Conservation (phyloP, 1,140 invertebrate genomes). For the Parapsyche elsis region DNA sequence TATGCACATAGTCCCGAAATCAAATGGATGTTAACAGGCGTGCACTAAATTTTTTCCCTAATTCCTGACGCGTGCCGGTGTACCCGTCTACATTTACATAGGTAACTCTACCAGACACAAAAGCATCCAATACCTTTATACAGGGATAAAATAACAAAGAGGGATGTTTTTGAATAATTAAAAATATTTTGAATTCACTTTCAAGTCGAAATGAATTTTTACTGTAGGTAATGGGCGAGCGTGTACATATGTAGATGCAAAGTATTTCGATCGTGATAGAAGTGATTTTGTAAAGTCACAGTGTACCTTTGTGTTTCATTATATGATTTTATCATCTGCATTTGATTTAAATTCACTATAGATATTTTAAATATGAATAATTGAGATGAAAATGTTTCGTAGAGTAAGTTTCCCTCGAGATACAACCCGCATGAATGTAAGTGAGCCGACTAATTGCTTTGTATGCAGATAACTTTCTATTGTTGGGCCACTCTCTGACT, state of each 20-base stretch:
- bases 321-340: too few relatives aligned
- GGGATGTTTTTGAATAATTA: constrained; percentile 50
- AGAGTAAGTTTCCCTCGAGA: constrained; percentile 13
- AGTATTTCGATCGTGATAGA: too few relatives aligned
- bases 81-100: constrained; percentile 22
- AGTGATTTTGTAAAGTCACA: too few relatives aligned
- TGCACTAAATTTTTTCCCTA: constrained; percentile 50
- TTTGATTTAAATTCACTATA: too few relatives aligned
- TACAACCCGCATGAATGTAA: constrained; percentile 47
- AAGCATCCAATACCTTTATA: constrained; percentile 10
- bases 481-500: constrained; percentile 33
- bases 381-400: neutral
- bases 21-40: constrained; percentile 37
- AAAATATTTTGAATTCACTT: constrained; percentile 43
- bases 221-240: neutral
- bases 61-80: constrained; percentile 51
- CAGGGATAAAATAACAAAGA: constrained; percentile 30
- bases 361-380: neutral
- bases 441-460: constrained; percentile 52
- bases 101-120: constrained; percentile 22
- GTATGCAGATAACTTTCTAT: constrained; percentile 48
- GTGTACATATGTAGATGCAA: neutral
- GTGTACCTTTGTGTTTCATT: too few relatives aligned
- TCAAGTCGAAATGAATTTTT: neutral
- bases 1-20: neutral